Base-by-base conservation (phyloP, 2,113 vertebrate genomes). In the Hemiprocne comata region DNA sequence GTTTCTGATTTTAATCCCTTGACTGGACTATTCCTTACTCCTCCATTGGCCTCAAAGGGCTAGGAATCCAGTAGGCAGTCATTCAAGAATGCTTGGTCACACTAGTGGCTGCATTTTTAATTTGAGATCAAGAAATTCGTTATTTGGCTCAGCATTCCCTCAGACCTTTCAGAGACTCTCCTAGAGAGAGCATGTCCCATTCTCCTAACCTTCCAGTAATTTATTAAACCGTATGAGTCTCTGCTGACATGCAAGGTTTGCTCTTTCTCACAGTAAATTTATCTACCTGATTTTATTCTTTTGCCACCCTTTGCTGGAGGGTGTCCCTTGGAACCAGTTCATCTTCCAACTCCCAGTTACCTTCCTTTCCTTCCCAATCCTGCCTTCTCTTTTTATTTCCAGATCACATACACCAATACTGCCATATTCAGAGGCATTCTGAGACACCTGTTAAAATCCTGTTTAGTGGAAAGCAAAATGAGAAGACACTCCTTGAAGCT, bases 241-340 rank as follows among this genome's bases (percentile, higher is more conserved):
- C 64, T 77, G 67, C 62, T 87, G 87, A 64, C 42, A 93, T 28
- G 60, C 67, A 76, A 95, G 60, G 64, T 76, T 95, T 95, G 64
- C 12, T 94, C 44, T 88, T 89, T 93, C 94, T 86, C 92, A 93
- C 78, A 91, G 40, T 85, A 5, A 88, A 91, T 55, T 51, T 64
- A 64, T 77, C 58, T 73, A 54, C 24, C 46, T 71, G 11, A 83
- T 48, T 72, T 79, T 74, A 60, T 64, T 87, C 42, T 84, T 65
- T 66, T 75, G 83, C 25, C 48, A 82, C 25, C 42, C 53, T 83
- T 65, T 69, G 40, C 91, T 89, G 42, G 31, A 92, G 36, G 13
- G 87, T 38, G 46, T 93, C 89, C 89, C 94, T 93, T 91, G 81
- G 73, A 96, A 94, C 28, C 31, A 58, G 67, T 55, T 87, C 46